These are phyloP conservation scores for Actenoides hombroni DNA, from an alignment of 2,113 vertebrate species.

Conservation along the genomic window DNA sequence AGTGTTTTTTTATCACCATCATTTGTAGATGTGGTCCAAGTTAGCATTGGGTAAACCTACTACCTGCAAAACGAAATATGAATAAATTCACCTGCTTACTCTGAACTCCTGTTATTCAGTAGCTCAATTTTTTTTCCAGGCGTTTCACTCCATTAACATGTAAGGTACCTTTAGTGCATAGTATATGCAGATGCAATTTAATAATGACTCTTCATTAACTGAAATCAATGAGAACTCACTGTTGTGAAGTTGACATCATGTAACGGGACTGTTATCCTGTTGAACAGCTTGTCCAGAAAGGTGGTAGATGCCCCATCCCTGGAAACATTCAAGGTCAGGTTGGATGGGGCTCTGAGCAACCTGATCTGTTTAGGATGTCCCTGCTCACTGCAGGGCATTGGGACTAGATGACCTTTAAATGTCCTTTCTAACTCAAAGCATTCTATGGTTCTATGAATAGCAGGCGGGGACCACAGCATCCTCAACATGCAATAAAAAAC, in stretches of 20 bases:
- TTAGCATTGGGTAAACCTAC: neutral
- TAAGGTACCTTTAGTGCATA: neutral
- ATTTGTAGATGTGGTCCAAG: constrained; percentile 65
- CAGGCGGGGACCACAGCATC: neutral
- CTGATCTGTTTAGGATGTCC: neutral
- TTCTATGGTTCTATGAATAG: neutral
- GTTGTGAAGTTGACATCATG: neutral
- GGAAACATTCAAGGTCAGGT: neutral
- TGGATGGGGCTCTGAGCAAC: neutral
- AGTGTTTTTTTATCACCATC: constrained; percentile 44
- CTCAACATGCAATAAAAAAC: neutral
- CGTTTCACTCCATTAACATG: neutral
- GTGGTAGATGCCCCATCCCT: neutral
- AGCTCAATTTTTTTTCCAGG: neutral
- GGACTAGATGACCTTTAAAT: neutral
- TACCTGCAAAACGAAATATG: neutral
- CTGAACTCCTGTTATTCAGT: neutral
- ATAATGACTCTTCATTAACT: neutral
- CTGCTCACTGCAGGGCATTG: neutral
- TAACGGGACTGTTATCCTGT: neutral
- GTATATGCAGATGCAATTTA: neutral
- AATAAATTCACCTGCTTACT: constrained; percentile 63
- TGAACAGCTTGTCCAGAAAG: neutral
- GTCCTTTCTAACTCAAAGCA: neutral
- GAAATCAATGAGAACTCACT: neutral